A percentile compares a stretch with the other conserved stretches of the same genome.
These are phyloP conservation scores for Pentalonia nigronervosa DNA, from an alignment of 1,140 invertebrate genomes.

Conservation along the genomic window DNA sequence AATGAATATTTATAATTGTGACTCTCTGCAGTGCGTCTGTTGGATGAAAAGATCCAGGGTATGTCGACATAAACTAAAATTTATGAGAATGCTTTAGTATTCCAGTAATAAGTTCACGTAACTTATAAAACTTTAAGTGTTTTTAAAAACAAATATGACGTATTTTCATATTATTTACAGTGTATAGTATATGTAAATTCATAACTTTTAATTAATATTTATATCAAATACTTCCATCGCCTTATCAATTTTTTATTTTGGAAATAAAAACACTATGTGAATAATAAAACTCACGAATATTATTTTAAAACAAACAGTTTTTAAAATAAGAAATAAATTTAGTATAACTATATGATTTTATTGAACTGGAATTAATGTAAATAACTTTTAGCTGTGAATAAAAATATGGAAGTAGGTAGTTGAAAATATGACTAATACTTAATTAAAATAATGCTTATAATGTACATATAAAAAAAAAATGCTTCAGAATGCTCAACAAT, in stretches of 20 bases:
- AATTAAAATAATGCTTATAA: background rate
- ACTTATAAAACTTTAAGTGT: background rate
- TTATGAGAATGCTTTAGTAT: background rate
- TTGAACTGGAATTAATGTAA: background rate
- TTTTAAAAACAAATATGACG: conserved; percentile 6
- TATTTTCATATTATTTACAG: background rate
- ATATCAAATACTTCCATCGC: background rate
- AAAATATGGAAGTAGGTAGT: background rate
- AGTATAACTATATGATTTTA: background rate
- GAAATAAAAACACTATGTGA: background rate
- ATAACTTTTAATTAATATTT: background rate
- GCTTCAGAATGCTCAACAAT: background rate
- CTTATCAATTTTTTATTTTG: background rate
- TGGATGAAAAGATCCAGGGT: background rate
- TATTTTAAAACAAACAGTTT: background rate
- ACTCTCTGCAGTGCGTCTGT: background rate
- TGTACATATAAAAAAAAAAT: background rate
- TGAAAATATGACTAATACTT: background rate
- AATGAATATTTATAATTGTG: conserved; percentile 16
- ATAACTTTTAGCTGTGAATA: background rate
- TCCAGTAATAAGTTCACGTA: background rate
- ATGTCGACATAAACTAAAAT: conserved; percentile 1
- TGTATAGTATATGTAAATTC: background rate
- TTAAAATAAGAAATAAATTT: background rate
- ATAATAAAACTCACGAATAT: background rate